Conservation (phyloP, 2,888 invertebrate genomes). For the Cephus pulcher region DNA sequence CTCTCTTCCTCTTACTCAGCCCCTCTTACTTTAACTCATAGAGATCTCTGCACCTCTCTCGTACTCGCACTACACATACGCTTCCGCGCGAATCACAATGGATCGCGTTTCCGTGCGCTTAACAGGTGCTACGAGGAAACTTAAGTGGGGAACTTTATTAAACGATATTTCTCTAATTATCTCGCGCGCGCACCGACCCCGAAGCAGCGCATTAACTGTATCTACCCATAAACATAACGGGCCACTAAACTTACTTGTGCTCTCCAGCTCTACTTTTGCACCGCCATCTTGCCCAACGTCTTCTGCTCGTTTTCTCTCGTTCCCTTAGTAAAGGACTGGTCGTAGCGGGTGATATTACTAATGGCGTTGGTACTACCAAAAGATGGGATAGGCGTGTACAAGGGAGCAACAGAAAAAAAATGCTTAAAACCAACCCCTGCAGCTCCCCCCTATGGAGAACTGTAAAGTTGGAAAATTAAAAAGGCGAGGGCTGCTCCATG, state of each 20-base stretch:
- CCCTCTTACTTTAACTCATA: not conserved
- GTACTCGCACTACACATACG: not conserved
- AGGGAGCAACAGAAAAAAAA: not conserved
- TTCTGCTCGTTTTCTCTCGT: not conserved
- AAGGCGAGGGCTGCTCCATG: conserved; percentile 28
- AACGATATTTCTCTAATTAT: conserved; percentile 65
- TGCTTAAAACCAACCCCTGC: conserved; percentile 14
- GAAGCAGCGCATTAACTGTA: conserved; percentile 2
- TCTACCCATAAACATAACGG: conserved; percentile 45
- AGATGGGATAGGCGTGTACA: not conserved
- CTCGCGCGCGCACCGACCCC: conserved; percentile 32
- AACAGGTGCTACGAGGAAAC: conserved; percentile 15
- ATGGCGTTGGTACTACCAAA: not conserved
- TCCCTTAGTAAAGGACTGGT: not conserved
- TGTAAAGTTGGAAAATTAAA: conserved; percentile 41
- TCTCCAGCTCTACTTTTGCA: not conserved
- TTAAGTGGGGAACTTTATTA: conserved; percentile 56
- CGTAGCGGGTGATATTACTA: not conserved
- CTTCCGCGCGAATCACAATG: not conserved
- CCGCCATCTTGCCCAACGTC: not conserved
- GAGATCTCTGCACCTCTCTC: not conserved
- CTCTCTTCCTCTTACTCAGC: not conserved
- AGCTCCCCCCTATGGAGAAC: conserved; percentile 7
- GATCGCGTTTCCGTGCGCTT: conserved; percentile 3
- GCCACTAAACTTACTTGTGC: not conserved